Conservation (phyloP, 53 echinoderm and acorn worm species). For the Paracentrotus lividus region DNA sequence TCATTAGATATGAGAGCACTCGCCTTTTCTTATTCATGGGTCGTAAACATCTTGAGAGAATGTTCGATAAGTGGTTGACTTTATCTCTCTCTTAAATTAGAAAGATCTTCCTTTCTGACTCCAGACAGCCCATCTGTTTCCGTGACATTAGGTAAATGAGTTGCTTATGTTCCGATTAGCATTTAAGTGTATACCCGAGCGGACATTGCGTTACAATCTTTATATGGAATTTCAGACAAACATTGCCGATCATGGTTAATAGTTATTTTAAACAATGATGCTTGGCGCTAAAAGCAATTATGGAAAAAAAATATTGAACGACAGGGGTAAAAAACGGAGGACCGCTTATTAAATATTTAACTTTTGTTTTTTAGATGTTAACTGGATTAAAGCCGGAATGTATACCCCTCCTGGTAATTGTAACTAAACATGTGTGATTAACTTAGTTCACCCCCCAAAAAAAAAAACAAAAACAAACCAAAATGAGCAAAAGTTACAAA, state of each 20-base stretch:
- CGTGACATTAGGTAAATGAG: background rate
- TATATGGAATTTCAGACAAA: background rate
- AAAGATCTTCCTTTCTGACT: background rate
- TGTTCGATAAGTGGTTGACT: slow-evolving; percentile 27
- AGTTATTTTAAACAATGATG: no score
- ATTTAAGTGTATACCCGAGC: background rate
- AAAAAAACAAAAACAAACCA: no score
- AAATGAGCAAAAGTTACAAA: no score
- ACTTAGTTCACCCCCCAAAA: no score
- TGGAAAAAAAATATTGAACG: background rate
- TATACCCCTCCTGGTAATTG: no score
- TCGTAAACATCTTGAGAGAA: slow-evolving; percentile 21
- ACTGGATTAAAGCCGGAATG: no score
- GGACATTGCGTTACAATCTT: background rate
- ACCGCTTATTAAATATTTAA: no score
- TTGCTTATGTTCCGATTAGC: background rate
- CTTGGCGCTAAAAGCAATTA: no score
- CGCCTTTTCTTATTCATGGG: background rate
- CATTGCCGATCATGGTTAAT: no score
- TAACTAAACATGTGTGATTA: no score
- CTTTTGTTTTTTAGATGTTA: no score
- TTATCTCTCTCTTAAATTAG: slow-evolving; percentile 39
- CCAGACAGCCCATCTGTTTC: background rate
- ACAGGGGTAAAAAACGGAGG: background rate
- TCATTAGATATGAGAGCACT: background rate